phyloP scores from a whole-genome alignment of 2,888 invertebrate genomes.

The Leucoma salicis region DNA sequence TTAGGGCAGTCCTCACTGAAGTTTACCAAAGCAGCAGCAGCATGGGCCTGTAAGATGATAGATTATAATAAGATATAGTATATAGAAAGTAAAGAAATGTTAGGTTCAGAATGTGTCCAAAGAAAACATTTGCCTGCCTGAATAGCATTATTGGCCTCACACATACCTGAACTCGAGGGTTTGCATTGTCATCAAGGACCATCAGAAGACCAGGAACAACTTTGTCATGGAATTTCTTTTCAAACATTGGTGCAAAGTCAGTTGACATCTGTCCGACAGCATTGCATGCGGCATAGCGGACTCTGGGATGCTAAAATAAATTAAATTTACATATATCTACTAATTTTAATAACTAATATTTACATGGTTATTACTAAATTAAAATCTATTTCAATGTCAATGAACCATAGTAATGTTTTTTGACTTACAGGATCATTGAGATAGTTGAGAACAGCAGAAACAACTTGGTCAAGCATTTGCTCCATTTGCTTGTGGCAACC shows the following conservation, averaged over 20 bases:
- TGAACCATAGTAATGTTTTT: not conserved
- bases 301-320: constrained; percentile 89
- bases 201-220: constrained; percentile 95
- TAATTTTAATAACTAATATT: not conserved
- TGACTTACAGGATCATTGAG: constrained; percentile 91
- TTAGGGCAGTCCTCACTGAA: constrained; percentile 99
- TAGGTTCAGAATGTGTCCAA: not conserved
- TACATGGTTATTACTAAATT: not conserved
- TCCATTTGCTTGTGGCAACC: constrained; percentile 99
- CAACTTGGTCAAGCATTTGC: constrained; percentile 94
- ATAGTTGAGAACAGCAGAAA: constrained; percentile 94
- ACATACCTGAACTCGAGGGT: constrained; percentile 94
- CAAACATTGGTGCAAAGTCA: constrained; percentile 97
- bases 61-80: too few species aligned
- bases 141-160: constrained; percentile 88
- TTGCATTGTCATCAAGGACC: constrained; percentile 93
- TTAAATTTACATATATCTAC: not conserved
- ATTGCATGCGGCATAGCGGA: constrained; percentile 98
- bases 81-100: constrained; percentile 7
- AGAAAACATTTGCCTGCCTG: too few species aligned
- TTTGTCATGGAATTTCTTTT: constrained; percentile 98
- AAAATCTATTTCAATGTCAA: not conserved
- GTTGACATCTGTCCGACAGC: constrained; percentile 99
- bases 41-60: constrained; percentile 85
- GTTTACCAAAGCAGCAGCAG: constrained; percentile 98